Conservation (phyloP, 2,888 invertebrate species). For the Drosophila paracracens region DNA sequence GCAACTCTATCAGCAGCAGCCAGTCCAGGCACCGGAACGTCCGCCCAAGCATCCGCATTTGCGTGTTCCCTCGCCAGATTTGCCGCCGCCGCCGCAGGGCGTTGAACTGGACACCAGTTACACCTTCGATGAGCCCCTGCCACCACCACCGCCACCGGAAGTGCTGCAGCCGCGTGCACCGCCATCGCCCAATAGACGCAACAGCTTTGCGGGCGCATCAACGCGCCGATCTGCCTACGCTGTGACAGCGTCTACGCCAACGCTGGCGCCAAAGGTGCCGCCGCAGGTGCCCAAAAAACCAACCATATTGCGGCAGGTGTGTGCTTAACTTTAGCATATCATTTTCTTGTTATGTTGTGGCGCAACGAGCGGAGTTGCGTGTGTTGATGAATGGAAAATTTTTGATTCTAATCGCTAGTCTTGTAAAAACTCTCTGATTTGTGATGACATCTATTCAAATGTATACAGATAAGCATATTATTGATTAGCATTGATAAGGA, state of each 20-base stretch:
- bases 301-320: slow-evolving; percentile 79
- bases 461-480: background rate
- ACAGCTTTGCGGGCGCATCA: slow-evolving; percentile 85
- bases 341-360: background rate
- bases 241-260: slow-evolving; percentile 49
- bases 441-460: background rate
- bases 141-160: slow-evolving; percentile 85
- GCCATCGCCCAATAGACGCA: slow-evolving; percentile 83
- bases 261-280: slow-evolving; percentile 82
- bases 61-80: slow-evolving; percentile 85
- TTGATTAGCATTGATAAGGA: background rate
- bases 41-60: slow-evolving; percentile 91
- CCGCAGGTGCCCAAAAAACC: slow-evolving; percentile 84
- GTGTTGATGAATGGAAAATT: background rate
- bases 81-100: slow-evolving; percentile 85
- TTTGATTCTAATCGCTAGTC: background rate
- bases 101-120: slow-evolving; percentile 76
- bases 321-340: slow-evolving; percentile 35
- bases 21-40: slow-evolving; percentile 87
- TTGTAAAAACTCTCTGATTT: background rate
- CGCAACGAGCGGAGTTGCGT: background rate
- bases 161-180: slow-evolving; percentile 80
- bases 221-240: slow-evolving; percentile 77
- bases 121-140: slow-evolving; percentile 84
- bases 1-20: slow-evolving; percentile 66